Conservation (phyloP, 1,140 invertebrate species). For the Drosophila setifemur region DNA sequence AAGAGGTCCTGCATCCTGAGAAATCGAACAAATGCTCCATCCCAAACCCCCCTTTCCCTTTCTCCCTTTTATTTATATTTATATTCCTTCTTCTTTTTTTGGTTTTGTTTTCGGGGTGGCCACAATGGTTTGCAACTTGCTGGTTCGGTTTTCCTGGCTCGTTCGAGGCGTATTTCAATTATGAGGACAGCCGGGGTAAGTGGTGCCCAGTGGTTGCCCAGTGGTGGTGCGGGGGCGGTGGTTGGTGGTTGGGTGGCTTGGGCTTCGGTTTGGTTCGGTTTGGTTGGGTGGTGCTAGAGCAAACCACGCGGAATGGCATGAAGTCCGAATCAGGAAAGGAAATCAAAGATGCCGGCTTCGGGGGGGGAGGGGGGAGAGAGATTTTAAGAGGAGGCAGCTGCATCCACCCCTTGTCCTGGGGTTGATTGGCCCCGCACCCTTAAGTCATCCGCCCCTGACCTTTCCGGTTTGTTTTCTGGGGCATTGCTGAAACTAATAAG, state of each 20-base stretch:
- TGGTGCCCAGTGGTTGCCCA: no score
- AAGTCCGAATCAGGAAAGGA: slow-evolving; percentile 20
- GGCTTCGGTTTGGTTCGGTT: slow-evolving; percentile 18
- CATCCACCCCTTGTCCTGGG: slow-evolving; percentile 36
- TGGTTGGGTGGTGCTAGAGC: not conserved
- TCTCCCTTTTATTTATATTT: not conserved
- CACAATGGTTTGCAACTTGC: slow-evolving; percentile 67
- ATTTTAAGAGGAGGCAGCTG: slow-evolving; percentile 32
- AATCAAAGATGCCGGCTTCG: slow-evolving; percentile 23
- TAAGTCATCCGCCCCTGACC: not conserved
- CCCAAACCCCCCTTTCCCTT: not conserved
- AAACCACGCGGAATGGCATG: slow-evolving; percentile 65
- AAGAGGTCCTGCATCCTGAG: slow-evolving; percentile 69
- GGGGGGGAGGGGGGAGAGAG: slow-evolving; percentile 4
- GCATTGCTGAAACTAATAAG: slow-evolving; percentile 69
- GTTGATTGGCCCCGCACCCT: slow-evolving; percentile 15
- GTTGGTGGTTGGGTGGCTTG: slow-evolving; percentile 39
- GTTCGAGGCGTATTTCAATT: slow-evolving; percentile 63
- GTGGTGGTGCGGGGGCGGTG: slow-evolving; percentile 24
- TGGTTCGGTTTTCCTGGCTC: slow-evolving; percentile 45
- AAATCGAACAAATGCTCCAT: slow-evolving; percentile 71
- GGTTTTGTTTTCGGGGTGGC: slow-evolving; percentile 58
- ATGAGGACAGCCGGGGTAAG: no score
- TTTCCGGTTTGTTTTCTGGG: not conserved
- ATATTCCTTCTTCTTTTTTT: not conserved